These are phyloP conservation scores for Porphyrio hochstetteri DNA, from an alignment of 2,113 vertebrate species.

Conservation along the genomic window DNA sequence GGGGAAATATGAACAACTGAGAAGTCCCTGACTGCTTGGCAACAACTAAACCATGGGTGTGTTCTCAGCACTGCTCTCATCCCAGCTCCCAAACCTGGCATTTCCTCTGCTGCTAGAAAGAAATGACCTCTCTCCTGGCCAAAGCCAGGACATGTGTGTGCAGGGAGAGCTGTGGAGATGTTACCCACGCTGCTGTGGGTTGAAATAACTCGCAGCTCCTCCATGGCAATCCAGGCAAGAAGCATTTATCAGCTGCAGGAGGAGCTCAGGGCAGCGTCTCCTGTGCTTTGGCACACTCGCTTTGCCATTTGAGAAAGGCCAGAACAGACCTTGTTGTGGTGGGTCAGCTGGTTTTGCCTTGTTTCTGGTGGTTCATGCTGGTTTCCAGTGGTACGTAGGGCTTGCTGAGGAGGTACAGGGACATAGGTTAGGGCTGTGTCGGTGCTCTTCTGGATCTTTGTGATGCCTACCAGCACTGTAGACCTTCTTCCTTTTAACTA, in stretches of 20 bases:
- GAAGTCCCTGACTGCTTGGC: too few species aligned
- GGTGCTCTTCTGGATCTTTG: neutral
- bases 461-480: neutral
- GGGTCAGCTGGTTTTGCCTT: neutral
- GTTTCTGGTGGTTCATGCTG: neutral
- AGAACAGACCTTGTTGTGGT: neutral
- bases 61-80: too few species aligned
- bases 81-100: too few species aligned
- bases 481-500: neutral
- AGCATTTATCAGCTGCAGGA: neutral
- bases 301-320: neutral
- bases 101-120: too few species aligned
- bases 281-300: neutral
- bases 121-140: too few species aligned
- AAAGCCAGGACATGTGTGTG: too few species aligned
- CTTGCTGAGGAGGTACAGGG: neutral
- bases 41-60: too few species aligned
- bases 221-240: neutral
- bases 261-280: neutral
- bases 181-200: neutral
- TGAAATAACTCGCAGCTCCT: neutral
- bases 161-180: neutral
- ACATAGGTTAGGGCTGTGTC: neutral
- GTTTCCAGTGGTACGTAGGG: neutral
- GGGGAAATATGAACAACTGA: too few species aligned